Base-by-base conservation (phyloP, 2,797 vertebrate genomes). In the Sebastes oblongus region DNA sequence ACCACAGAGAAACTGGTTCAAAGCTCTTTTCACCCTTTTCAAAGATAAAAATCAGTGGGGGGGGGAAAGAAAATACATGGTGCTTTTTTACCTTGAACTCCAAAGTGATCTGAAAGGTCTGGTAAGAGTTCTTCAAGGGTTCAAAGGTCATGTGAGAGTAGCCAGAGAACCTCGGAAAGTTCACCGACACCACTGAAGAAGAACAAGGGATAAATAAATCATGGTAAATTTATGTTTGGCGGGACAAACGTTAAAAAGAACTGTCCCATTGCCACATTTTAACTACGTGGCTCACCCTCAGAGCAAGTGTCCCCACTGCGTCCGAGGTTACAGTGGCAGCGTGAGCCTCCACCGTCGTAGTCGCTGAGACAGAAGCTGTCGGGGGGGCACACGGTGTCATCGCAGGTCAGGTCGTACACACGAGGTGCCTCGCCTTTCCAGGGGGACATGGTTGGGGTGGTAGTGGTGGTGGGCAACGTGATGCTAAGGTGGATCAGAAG, bases 141-240 rank as follows among this genome's bases (percentile, higher is more conserved):
- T 99, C 98, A 94, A 99, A 98, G 52, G 97, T 98, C 90, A 99
- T 93, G 73, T 98, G 97, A 30, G 98, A 99, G 86, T 96, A 95
- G 24, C 97, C 97, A 52, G 94, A 97, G 85, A 99, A 99, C 89
- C 96, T 97, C 58, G 98, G 98, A 91, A 97, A 99, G 85, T 96
- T 97, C 64, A 99, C 95, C 3, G 72, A 72, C 79, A 99, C 75
- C 83, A 94, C 98, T 99, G 92, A 83, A 91, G 87, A 87, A 79
- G 27, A 82, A 78, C 4, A 86, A 65, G 52, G 18, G 4, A 84
- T 8, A 20, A 59, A 64, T 24, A 46, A 46, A 46, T 54, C 3
- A 52, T 30, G 14, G 70, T 11, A 11, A 3, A 58, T 65, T 25
- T 12, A 10, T 2, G 2, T 64, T 29, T 54, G 14, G 5, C 0